Evolutionary conservation across 2,797 vertebrate genomes (phyloP), one percentile per base, ranked within the genome.

Genomic region (Protonibea diacanthus): DNA sequence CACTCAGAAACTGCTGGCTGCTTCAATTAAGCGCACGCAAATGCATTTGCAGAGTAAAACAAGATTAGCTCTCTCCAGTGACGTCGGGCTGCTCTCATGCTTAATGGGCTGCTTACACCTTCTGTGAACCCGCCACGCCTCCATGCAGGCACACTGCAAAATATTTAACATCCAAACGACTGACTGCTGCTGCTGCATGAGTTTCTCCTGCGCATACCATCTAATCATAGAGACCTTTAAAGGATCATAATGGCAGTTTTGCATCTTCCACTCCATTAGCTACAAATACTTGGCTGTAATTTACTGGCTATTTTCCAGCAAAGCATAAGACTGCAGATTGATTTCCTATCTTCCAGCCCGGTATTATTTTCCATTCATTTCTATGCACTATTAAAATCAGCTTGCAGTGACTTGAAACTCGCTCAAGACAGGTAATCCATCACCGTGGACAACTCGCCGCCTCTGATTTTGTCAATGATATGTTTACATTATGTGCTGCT

Each of bases 41-140:
- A 92, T 89, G 77, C 81, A 88, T 92, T 91, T 88, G 83, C 87
- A 84, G 78, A 88, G 33, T 75, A 44, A 91, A 91, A 91, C 68
- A 73, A 89, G 90, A 91, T 93, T 89, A 92, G 76, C 77, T 29
- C 76, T 81, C 86, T 83, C 70, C 13, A 42, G 85, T 23, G 73
- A 74, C 74, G 61, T 49, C 7, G 55, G 40, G 62, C 71, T 42
- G 69, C 82, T 82, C 76, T 80, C 45, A 47, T 82, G 71, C 72
- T 63, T 85, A 85, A 87, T 84, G 86, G 83, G 82, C 74, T 83
- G 83, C 80, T 81, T 67, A 83, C 78, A 76, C 84, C 83, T 58
- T 63, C 76, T 1, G n/a, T 80, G 76, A 81, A 83, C 78, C 76
- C 51, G 64, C 82, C 83, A 87, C 78, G 29, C 87, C 84, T 84